Base-by-base conservation (phyloP, 2,113 vertebrate species). In the Otocyon megalotis region DNA sequence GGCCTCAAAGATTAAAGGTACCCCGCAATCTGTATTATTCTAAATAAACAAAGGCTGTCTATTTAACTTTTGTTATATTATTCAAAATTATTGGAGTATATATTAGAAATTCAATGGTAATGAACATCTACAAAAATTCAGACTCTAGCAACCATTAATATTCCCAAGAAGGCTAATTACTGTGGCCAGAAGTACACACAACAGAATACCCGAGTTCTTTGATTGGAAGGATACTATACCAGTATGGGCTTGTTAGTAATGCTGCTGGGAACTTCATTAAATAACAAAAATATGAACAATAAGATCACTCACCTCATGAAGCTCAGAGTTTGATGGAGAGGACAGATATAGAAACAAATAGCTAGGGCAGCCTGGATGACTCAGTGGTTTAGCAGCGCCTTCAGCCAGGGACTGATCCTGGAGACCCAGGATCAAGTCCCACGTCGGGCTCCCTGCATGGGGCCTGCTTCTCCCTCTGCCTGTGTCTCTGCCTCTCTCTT, bases 41-140 rank as follows among this genome's bases (percentile, higher is more conserved):
- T 63, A 69, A 90, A 28, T 81, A 88, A 87, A 58, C 3, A 69
- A 88, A 71, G n/a, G 43, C 15, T 79, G 9, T 65, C 72, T 76
- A 26, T 88, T 35, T 88, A 76, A 71, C 37, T 94, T 91, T 67
- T 97, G 58, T 62, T n/a, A n/a, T 89, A 8, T 15, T 30, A 72
- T 22, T 88, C 71, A 65, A 8, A 54, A 37, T 2, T 69, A 65
- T 6, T 65, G 53, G 54, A 20, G 24, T 48, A 3, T 69, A 56
- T 63, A 77, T 82, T 67, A 35, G 7, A 94, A 92, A 72, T 72
- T 28, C 8, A 37, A 20, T 35, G n/a, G 22, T 22, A 88, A 32
- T 76, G 62, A 89, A 24, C 8, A 56, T 10, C 16, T n/a, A 58
- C 19, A 65, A 77, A 93, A 79, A 3, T 62, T 88, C 26, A 65